Evolutionary conservation across 2,113 vertebrate species (phyloP), one percentile per base, ranked within the genome.

Genomic region (Bos indicus): DNA sequence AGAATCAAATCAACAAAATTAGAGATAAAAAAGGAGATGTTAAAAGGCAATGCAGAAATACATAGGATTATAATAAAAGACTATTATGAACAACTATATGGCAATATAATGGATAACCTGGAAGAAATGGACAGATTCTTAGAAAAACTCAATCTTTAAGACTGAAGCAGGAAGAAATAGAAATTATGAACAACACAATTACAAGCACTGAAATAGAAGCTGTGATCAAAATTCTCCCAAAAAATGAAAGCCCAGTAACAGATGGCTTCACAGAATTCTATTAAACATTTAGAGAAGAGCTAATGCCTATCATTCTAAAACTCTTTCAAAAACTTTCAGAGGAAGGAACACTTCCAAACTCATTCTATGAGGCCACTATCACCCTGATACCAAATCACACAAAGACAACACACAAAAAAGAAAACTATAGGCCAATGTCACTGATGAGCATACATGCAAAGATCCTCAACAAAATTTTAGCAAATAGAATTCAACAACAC

Each of bases 131-230:
- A 11, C 64, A 71, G n/a, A 71, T 21, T 36, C 33, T 71, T 11
- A 71, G 17, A 71, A 71, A 71, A 71, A 21, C n/a, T 71, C 33
- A 67, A 36, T 21, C 14, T 71, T 71, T 36, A 71, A 36, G 17
- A 11, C n/a, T 36, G n/a, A 71, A 21, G 17, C 17, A 2, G 64
- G n/a, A 71, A 11, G 64, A 36, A 71, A 71, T 21, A 71, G 4
- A 36, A 67, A 36, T 71, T 71, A 71, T 21, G n/a, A 71, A 11
- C 4, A 71, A 21, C n/a, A 71, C 9, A 71, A 36, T 36, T 36
- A 71, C 9, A 36, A 36, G n/a, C 17, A 21, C 17, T 0, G 0
- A 71, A 71, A 71, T 71, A 71, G 17, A 71, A 1, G 17, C 64
- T 36, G n/a, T 71, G 19, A 71, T 71, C 64, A 71, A 71, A 71